Evolutionary conservation across 1,140 invertebrate genomes (phyloP).

Genomic region (Venturia canescens): DNA sequence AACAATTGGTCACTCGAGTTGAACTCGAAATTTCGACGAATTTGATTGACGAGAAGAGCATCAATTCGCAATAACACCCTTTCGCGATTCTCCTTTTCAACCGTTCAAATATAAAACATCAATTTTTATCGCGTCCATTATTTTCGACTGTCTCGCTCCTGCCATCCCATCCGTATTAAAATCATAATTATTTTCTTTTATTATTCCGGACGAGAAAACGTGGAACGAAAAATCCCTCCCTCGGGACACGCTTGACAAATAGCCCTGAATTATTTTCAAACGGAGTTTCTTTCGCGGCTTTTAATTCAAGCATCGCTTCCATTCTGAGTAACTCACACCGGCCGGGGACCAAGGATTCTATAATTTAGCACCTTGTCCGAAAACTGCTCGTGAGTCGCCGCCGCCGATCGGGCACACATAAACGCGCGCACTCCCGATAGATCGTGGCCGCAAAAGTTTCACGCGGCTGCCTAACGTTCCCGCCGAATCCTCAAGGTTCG

Average conservation of each 20-base stretch:
- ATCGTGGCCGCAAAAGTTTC: constrained; percentile 9
- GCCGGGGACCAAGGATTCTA: neutral
- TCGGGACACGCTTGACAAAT: constrained; percentile 7
- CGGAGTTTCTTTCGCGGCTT: neutral
- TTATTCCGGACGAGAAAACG: neutral
- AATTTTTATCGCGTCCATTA: too few relatives aligned
- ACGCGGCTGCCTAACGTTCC: neutral
- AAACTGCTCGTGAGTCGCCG: neutral
- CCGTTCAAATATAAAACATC: too few relatives aligned
- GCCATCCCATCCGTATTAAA: too few relatives aligned
- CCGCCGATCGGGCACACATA: neutral
- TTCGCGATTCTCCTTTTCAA: too few relatives aligned
- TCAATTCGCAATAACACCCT: too few relatives aligned
- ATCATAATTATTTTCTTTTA: neutral
- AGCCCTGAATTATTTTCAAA: neutral
- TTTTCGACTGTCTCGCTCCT: too few relatives aligned
- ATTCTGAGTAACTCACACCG: neutral
- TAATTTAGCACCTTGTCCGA: constrained; percentile 23
- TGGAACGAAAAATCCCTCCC: constrained; percentile 11
- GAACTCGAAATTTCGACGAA: too few relatives aligned
- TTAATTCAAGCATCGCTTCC: neutral
- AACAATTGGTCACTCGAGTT: too few relatives aligned
- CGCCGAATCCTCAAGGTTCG: neutral
- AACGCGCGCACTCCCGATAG: neutral
- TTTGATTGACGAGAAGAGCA: too few relatives aligned